A percentile compares a stretch with the other conserved stretches of the same genome.
Evolutionary conservation across 2,797 vertebrate genomes (phyloP).

Genomic region (Atherinosoma microstoma): DNA sequence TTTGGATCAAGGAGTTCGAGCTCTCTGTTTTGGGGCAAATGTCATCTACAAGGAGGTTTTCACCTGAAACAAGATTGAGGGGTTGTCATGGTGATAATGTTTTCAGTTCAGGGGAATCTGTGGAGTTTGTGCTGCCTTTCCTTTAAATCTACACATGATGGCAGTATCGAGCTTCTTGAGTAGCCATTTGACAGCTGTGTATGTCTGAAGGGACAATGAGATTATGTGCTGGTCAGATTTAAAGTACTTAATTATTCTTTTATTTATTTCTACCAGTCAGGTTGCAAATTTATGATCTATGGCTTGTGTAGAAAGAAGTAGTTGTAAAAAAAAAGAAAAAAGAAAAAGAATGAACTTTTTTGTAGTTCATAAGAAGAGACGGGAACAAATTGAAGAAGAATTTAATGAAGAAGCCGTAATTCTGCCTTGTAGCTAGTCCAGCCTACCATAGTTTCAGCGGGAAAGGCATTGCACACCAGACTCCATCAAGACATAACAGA

Average conservation of each 20-base stretch:
- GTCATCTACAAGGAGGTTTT: background rate
- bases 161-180: constrained; percentile 27
- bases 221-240: background rate
- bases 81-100: background rate
- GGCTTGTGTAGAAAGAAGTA: background rate
- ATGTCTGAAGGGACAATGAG: background rate
- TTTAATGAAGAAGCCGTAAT: no score
- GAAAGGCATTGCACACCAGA: background rate
- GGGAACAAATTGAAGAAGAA: background rate
- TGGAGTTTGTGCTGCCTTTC: fast-evolving
- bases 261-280: background rate
- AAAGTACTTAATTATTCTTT: background rate
- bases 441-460: background rate
- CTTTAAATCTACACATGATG: constrained; percentile 6
- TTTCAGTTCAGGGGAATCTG: background rate
- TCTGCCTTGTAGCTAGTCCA: no score
- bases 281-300: background rate
- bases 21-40: background rate
- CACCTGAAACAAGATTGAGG: background rate
- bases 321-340: background rate
- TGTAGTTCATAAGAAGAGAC: background rate
- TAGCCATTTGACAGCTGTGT: background rate
- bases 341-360: background rate
- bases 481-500: background rate
- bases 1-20: background rate